Conservation (phyloP, 2,797 vertebrate genomes). For the Corythornis leucogaster region DNA sequence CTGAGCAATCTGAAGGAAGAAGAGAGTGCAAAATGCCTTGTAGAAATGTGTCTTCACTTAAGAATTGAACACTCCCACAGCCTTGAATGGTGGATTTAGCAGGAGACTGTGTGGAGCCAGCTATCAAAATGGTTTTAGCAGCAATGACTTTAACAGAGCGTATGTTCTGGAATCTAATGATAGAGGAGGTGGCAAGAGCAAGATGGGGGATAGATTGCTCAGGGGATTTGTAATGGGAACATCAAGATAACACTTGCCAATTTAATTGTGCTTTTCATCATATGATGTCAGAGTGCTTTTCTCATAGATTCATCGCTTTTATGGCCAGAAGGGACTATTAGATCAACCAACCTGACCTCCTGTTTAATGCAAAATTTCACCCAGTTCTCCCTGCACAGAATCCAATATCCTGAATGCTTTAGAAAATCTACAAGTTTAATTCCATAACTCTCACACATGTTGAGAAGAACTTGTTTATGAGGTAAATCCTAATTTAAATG, state of each 20-base stretch:
- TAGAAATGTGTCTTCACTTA: slow-evolving; percentile 25
- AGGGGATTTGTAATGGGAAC: slow-evolving; percentile 51
- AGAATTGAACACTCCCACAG: neutral
- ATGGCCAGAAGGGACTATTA: slow-evolving; percentile 49
- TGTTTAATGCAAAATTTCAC: slow-evolving; percentile 42
- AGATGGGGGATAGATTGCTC: neutral
- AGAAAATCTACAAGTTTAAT: neutral
- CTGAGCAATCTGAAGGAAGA: slow-evolving; percentile 18
- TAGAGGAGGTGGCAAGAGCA: slow-evolving; percentile 4
- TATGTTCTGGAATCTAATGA: slow-evolving; percentile 50
- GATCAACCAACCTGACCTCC: slow-evolving; percentile 34
- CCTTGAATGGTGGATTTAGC: slow-evolving; percentile 12
- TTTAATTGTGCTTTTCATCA: slow-evolving; percentile 52
- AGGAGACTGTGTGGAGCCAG: slow-evolving; percentile 52
- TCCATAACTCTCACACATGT: neutral
- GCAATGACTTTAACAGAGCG: neutral
- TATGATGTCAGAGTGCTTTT: slow-evolving; percentile 58
- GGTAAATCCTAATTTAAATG: neutral
- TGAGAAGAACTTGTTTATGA: neutral
- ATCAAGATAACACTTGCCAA: slow-evolving; percentile 51
- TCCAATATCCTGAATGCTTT: neutral
- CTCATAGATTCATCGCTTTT: slow-evolving; percentile 52
- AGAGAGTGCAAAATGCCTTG: slow-evolving; percentile 47
- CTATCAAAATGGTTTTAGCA: slow-evolving; percentile 36
- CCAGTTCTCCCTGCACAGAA: neutral